Conservation (phyloP, 2,113 vertebrate genomes). For the Tringa solitaria region DNA sequence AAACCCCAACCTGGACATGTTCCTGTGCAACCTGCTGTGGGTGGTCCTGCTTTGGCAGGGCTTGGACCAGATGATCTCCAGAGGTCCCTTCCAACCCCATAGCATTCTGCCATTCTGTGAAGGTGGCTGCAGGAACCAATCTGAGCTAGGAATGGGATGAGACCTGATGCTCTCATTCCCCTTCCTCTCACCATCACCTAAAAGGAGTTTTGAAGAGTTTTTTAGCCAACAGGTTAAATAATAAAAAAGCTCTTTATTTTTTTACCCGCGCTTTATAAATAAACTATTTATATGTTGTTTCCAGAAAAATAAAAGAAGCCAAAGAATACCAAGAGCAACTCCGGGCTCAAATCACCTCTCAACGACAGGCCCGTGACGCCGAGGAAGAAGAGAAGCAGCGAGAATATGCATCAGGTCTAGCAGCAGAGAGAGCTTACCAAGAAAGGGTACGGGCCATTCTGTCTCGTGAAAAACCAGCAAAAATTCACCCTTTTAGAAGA, state of each 20-base stretch:
- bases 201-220: not conserved
- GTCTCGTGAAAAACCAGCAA: not conserved
- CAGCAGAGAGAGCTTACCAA: conserved; percentile 60
- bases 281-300: not conserved
- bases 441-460: conserved; percentile 73
- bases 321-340: conserved; percentile 78
- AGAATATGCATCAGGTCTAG: conserved; percentile 63
- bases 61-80: too few species aligned
- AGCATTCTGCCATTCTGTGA: too few species aligned
- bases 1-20: too few species aligned
- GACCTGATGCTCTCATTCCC: not conserved
- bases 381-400: conserved; percentile 65
- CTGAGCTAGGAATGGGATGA: fast-evolving
- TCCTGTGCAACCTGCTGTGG: too few species aligned
- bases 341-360: conserved; percentile 74
- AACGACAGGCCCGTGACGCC: conserved; percentile 38
- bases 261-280: not conserved
- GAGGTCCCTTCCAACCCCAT: too few species aligned
- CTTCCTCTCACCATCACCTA: not conserved
- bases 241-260: not conserved
- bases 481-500: conserved; percentile 78
- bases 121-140: not conserved
- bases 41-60: too few species aligned
- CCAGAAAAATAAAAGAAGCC: conserved; percentile 66
- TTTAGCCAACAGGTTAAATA: not conserved